These are phyloP conservation scores for Poeciliopsis occidentalis DNA, from an alignment of 2,113 vertebrate species.

Conservation along the genomic window DNA sequence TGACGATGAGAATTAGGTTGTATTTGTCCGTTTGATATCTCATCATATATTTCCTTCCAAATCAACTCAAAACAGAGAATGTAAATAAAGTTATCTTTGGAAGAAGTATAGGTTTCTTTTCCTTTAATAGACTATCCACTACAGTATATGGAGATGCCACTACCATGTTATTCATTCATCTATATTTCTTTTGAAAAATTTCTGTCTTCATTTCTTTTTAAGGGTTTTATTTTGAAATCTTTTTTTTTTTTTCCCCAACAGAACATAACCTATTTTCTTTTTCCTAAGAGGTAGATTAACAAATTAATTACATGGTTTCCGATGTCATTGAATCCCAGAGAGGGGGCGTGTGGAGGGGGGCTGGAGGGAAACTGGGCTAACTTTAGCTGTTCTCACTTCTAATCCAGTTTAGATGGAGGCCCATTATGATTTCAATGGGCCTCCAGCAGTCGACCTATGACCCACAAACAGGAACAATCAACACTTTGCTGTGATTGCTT, in stretches of 20 bases:
- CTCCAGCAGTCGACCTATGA: neutral
- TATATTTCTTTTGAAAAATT: conserved; percentile 74
- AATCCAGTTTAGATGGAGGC: neutral
- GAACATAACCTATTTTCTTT: conserved; percentile 52
- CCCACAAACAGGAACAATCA: conserved; percentile 1
- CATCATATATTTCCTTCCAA: conserved; percentile 68
- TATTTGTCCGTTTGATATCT: conserved; percentile 63
- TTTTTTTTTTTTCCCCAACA: conserved; percentile 54
- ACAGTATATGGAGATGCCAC: conserved; percentile 88
- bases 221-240: conserved; percentile 67
- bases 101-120: conserved; percentile 81
- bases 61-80: conserved; percentile 72
- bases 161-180: conserved; percentile 86
- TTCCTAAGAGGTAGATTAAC: conserved; percentile 96
- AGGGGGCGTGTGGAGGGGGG: conserved; percentile 21
- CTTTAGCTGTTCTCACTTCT: neutral
- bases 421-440: too few species aligned
- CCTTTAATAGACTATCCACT: conserved; percentile 84
- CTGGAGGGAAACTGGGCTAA: too few species aligned
- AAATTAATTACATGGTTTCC: conserved; percentile 82
- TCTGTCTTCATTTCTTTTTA: conserved; percentile 51
- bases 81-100: conserved; percentile 86
- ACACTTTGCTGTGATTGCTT: conserved; percentile 8
- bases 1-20: conserved; percentile 41
- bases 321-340: conserved; percentile 60